These are phyloP conservation scores for Amazona finschi DNA, from an alignment of 2,797 vertebrate genomes.

Conservation along the genomic window DNA sequence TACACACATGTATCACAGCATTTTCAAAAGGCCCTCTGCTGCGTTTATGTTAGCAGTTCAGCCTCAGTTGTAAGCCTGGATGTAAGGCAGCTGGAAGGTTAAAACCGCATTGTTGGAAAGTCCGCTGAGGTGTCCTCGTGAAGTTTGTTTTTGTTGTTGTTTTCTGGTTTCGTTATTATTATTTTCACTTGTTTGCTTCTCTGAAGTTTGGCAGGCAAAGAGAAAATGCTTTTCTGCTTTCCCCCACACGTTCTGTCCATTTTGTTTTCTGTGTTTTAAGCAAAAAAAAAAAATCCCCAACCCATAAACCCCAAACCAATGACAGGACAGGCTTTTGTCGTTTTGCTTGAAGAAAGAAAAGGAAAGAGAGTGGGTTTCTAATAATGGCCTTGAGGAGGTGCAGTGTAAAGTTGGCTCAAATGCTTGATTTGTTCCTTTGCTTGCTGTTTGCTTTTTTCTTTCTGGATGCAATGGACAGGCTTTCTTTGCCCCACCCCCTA, in stretches of 20 bases:
- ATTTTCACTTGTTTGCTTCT: constrained; percentile 19
- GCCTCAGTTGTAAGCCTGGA: constrained; percentile 67
- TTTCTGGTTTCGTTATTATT: constrained; percentile 19
- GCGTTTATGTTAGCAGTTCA: constrained; percentile 55
- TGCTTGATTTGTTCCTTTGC: constrained; percentile 16
- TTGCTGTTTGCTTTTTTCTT: constrained; percentile 35
- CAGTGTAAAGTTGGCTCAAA: constrained; percentile 43
- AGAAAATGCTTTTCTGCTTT: constrained; percentile 54
- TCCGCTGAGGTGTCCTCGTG: constrained; percentile 42
- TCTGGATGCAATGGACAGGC: neutral
- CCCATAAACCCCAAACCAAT: neutral
- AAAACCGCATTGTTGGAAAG: constrained; percentile 65
- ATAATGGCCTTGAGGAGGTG: constrained; percentile 47
- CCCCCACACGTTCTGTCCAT: constrained; percentile 6
- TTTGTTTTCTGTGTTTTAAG: constrained; percentile 17
- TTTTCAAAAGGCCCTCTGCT: constrained; percentile 66
- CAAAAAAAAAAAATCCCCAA: neutral
- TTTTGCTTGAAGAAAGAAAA: constrained; percentile 16
- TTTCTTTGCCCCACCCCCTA: neutral
- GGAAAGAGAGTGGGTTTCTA: constrained; percentile 6
- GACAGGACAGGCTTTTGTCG: neutral
- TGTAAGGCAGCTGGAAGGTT: constrained; percentile 80
- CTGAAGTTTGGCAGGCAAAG: constrained; percentile 60
- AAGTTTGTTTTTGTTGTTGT: neutral
- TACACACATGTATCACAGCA: constrained; percentile 71